Percentiles rank a stretch among this genome's conserved stretches.
Evolutionary conservation across 2,888 invertebrate genomes (phyloP).

Genomic region (Alloplasta piceator): DNA sequence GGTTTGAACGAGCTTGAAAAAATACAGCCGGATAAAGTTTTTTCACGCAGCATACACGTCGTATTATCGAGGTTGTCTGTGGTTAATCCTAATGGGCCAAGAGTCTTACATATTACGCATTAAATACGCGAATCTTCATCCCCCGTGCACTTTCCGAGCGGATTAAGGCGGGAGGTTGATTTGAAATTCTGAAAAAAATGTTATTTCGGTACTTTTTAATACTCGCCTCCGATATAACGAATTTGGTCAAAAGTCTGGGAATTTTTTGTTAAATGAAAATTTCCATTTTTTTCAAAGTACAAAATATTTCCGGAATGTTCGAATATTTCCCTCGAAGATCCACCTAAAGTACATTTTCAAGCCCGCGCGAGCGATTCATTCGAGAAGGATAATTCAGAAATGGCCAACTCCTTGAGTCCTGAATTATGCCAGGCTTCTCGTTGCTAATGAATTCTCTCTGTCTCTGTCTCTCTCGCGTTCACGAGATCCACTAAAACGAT

Average conservation of each 20-base stretch:
- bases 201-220: too few species aligned
- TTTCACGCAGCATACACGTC: too few species aligned
- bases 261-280: background rate
- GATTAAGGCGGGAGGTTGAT: background rate
- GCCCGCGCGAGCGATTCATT: constrained; percentile 20
- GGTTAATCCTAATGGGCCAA: background rate
- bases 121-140: constrained; percentile 1
- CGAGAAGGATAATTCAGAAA: constrained; percentile 63
- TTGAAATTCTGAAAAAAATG: too few species aligned
- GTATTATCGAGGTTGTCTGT: background rate
- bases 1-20: too few species aligned
- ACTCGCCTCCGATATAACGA: too few species aligned
- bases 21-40: too few species aligned
- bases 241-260: background rate
- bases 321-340: background rate
- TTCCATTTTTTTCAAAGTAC: too few species aligned
- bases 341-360: constrained; percentile 13
- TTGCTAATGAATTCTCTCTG: constrained; percentile 65
- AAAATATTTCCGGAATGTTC: too few species aligned
- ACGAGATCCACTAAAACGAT: background rate
- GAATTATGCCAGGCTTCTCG: constrained; percentile 61
- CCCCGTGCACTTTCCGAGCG: constrained; percentile 5
- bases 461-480: constrained; percentile 12
- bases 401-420: constrained; percentile 57
- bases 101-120: background rate